These are phyloP conservation scores for Leistus spinibarbis DNA, from an alignment of 2,888 invertebrate species.

Conservation along the genomic window DNA sequence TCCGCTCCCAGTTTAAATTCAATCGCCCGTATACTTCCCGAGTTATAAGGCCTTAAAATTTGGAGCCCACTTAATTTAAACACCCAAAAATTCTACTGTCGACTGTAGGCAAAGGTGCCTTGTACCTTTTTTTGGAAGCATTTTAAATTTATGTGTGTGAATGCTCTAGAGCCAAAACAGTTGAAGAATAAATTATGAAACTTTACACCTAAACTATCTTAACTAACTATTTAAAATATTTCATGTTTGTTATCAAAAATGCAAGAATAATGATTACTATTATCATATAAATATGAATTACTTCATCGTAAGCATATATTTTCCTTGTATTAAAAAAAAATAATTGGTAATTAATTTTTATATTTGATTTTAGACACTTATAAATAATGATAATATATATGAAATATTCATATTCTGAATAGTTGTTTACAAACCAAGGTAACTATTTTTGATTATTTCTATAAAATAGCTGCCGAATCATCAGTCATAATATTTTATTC, in stretches of 20 bases:
- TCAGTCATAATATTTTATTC: conserved; percentile 22
- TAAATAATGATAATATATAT: neutral
- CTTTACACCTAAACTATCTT: too few species aligned
- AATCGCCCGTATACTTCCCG: too few species aligned
- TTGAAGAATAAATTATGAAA: too few species aligned
- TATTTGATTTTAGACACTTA: neutral
- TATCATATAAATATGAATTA: neutral
- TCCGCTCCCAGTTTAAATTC: too few species aligned
- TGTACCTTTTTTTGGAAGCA: too few species aligned
- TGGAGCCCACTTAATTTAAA: too few species aligned
- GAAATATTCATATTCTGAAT: neutral
- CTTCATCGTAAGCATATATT: neutral
- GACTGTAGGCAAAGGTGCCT: too few species aligned
- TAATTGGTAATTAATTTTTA: neutral
- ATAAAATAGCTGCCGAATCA: conserved; percentile 15
- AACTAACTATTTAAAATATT: neutral
- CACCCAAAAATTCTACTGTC: too few species aligned
- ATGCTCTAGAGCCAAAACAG: too few species aligned
- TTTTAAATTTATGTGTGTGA: too few species aligned
- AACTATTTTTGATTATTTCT: conserved; percentile 19
- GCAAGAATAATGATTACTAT: neutral
- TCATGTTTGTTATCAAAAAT: neutral
- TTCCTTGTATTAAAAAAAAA: neutral
- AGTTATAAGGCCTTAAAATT: too few species aligned
- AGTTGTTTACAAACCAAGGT: too few species aligned